Percentiles rank a stretch among this genome's conserved stretches.
Conservation (phyloP, 2,113 vertebrate genomes). For the Dicentrarchus labrax region DNA sequence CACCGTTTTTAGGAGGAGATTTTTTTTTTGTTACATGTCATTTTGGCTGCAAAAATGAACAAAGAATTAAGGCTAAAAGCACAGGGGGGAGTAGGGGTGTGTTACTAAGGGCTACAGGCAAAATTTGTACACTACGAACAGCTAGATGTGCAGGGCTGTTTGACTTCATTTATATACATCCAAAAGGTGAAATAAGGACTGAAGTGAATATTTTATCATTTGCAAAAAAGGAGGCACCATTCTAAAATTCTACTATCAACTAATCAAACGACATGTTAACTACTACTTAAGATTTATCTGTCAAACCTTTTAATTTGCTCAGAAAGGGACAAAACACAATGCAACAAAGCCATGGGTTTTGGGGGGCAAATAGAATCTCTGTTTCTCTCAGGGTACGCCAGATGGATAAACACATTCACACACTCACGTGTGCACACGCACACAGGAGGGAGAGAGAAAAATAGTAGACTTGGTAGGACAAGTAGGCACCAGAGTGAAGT, state of each 20-base stretch:
- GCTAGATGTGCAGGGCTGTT: not conserved
- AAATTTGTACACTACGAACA: constrained; percentile 1
- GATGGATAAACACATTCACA: constrained; percentile 22
- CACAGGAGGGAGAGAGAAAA: constrained; percentile 12
- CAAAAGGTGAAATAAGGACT: constrained; percentile 18
- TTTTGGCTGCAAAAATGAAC: constrained; percentile 48
- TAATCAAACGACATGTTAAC: not conserved
- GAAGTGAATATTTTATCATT: not conserved
- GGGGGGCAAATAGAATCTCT: constrained; percentile 22
- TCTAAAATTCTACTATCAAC: not conserved
- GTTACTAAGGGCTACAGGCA: constrained; percentile 45
- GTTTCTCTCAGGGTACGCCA: constrained; percentile 12
- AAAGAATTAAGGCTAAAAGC: constrained; percentile 51
- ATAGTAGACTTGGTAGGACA: constrained; percentile 26
- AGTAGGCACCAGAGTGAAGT: constrained; percentile 18
- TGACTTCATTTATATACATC: not conserved
- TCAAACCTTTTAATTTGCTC: constrained; percentile 11
- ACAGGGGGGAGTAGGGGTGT: not conserved
- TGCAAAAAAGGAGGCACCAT: not conserved
- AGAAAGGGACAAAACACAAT: constrained; percentile 11
- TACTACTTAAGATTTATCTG: not conserved
- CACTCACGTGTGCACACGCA: not conserved
- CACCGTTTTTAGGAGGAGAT: constrained; percentile 27
- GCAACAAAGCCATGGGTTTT: constrained; percentile 10
- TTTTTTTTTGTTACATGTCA: constrained; percentile 29